Conservation (phyloP, 2,888 invertebrate genomes). For the Cephus rjabovi region DNA sequence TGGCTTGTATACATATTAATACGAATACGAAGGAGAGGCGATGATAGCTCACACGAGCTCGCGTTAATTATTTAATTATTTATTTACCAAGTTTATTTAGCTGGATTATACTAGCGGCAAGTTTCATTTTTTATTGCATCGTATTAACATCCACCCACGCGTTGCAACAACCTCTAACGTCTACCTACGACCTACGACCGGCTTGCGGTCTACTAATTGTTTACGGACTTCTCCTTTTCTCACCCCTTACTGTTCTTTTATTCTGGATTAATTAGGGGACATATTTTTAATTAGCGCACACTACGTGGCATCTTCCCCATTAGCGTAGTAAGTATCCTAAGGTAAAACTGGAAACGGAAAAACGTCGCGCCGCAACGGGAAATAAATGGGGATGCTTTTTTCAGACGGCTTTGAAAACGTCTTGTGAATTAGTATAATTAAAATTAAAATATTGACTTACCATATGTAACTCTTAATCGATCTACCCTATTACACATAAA, state of each 20-base stretch:
- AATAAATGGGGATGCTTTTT: not conserved
- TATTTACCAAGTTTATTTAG: constrained; percentile 52
- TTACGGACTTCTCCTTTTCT: constrained; percentile 36
- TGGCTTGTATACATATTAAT: not conserved
- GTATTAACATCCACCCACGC: constrained; percentile 34
- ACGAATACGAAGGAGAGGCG: not conserved
- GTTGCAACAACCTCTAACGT: not conserved
- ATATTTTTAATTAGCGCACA: constrained; percentile 27
- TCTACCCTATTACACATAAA: not conserved
- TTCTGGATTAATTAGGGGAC: constrained; percentile 29
- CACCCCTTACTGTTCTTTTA: constrained; percentile 6
- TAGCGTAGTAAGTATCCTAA: not conserved
- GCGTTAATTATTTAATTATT: constrained; percentile 59
- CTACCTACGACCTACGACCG: constrained; percentile 20
- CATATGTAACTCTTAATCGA: not conserved
- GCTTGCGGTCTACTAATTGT: constrained; percentile 49
- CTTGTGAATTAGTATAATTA: not conserved
- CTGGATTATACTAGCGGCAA: constrained; percentile 42
- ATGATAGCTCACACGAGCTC: not conserved
- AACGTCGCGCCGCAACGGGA: not conserved
- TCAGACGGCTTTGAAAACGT: not conserved
- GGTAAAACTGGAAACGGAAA: not conserved
- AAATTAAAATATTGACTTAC: not conserved
- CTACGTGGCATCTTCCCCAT: not conserved
- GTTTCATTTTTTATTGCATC: constrained; percentile 54